Conservation (phyloP, 2,888 invertebrate genomes). For the Sthenelais limicola region DNA sequence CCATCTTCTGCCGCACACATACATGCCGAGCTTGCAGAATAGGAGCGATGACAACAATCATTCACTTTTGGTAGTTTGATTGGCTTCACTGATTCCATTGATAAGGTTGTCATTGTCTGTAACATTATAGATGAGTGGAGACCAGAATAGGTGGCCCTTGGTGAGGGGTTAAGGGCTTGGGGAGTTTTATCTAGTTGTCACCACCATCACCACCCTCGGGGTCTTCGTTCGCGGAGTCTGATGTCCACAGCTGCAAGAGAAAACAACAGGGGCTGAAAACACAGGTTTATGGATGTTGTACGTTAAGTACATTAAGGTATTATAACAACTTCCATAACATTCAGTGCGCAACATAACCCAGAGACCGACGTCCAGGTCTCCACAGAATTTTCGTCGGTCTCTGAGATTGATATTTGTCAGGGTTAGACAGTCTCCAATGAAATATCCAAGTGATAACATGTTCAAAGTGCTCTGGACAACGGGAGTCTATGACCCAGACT, state of each 20-base stretch:
- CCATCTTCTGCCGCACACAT: background rate
- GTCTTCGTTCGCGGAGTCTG: constrained; percentile 30
- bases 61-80: constrained; percentile 33
- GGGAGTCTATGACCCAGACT: too few species aligned
- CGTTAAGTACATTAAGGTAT: too few species aligned
- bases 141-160: constrained; percentile 14
- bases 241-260: constrained; percentile 38
- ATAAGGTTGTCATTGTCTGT: constrained; percentile 37
- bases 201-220: constrained; percentile 20
- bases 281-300: too few species aligned
- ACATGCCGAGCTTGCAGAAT: constrained; percentile 25
- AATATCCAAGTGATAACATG: too few species aligned
- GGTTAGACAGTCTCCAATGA: too few species aligned
- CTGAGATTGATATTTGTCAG: too few species aligned
- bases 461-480: too few species aligned
- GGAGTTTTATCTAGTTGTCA: constrained; percentile 23
- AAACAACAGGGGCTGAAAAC: background rate
- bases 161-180: constrained; percentile 21
- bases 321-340: too few species aligned
- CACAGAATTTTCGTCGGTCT: too few species aligned
- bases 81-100: constrained; percentile 36
- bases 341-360: too few species aligned
- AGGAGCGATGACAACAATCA: constrained; percentile 32
- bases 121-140: constrained; percentile 32
- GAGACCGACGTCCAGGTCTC: too few species aligned